A percentile compares a stretch with the other conserved stretches of the same genome.
Evolutionary conservation across 2,113 vertebrate species (phyloP).

Genomic region (Aphyosemion australe): DNA sequence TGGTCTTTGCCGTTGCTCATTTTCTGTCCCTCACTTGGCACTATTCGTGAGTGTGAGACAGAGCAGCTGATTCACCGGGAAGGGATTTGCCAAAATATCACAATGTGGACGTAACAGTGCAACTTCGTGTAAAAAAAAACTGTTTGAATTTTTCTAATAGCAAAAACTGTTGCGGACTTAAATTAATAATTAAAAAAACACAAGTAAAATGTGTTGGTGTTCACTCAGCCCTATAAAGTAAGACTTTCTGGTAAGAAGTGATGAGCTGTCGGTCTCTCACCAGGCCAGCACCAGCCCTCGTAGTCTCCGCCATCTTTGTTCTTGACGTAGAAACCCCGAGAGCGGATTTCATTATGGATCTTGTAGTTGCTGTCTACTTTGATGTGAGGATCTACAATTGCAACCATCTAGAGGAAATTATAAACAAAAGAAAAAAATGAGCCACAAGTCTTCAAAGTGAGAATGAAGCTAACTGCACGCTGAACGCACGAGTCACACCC

Average conservation of each 20-base stretch:
- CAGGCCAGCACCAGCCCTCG: conserved; percentile 96
- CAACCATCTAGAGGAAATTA: conserved; percentile 82
- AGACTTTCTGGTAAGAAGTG: background rate
- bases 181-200: too few species aligned
- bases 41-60: too few species aligned
- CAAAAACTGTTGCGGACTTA: too few species aligned
- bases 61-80: too few species aligned
- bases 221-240: too few species aligned
- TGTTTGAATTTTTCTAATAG: too few species aligned
- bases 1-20: too few species aligned
- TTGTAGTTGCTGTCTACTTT: conserved; percentile 89
- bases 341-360: conserved; percentile 85
- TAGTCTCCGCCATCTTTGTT: conserved; percentile 91
- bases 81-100: too few species aligned
- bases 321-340: conserved; percentile 84
- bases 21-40: too few species aligned
- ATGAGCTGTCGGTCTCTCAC: conserved; percentile 63
- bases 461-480: background rate
- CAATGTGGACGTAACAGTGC: too few species aligned
- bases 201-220: too few species aligned
- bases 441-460: background rate
- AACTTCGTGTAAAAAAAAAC: too few species aligned
- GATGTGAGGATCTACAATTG: conserved; percentile 94
- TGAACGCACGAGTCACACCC: background rate
- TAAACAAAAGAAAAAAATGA: background rate